Base-by-base conservation (phyloP, 2,888 invertebrate species). In the Agapetus fuscipes region DNA sequence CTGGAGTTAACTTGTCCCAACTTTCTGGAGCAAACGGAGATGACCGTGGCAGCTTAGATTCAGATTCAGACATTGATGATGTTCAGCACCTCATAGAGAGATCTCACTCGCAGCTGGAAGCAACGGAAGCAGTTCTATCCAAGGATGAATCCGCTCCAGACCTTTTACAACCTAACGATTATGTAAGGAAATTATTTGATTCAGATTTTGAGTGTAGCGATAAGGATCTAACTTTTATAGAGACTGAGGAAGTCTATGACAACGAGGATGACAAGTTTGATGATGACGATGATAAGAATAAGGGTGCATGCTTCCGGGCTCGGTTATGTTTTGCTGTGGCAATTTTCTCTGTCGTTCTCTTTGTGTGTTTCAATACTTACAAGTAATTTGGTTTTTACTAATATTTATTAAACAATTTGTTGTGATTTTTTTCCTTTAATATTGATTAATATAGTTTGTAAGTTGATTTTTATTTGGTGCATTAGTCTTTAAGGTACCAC, bases 31-130 rank as follows among this genome's bases (percentile, higher is more conserved):
- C 65, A 6, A 62, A 62, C 52, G 15, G 16, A 3, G 40, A 57
- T 17, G 36, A 36, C 11, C 36, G 37, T 41, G 61, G 61, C 57
- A 59, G 57, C 27, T 56, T 38, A 3, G 71, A 71, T 51, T 76
- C 80, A 33, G 82, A 81, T 53, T 80, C 80, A 38, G 81, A 81
- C 53, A 58, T 71, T 24, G 82, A 81, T 49, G 78, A 78, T 48
- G 64, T 78, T 25, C 71, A 75, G 33, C 69, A 78, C 51, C 61
- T 83, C 24, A 61, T 83, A 34, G 70, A 77, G 31, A 72, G 77
- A 41, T 80, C 81, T 15, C 66, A 71, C 49, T 62, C 70, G 42
- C 78, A 80, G 56, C 60, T 82, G 48, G 65, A 69, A 37, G 69
- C 72, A 38, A 72, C 78, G 1, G 78, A 81, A 59, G 70, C 68